Evolutionary conservation across 1,140 invertebrate genomes (phyloP).

Genomic region (Drosophila mayri): DNA sequence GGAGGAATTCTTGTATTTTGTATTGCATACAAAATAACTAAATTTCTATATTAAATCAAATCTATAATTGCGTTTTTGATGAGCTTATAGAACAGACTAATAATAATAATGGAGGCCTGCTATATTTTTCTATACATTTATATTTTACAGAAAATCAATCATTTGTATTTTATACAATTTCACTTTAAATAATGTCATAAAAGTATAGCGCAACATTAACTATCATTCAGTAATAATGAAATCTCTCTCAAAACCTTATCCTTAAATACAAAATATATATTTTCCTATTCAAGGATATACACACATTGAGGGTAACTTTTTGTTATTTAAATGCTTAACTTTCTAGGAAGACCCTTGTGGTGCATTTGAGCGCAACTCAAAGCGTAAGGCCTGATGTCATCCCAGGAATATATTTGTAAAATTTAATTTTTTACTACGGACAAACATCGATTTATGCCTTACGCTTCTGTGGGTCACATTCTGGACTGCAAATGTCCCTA

Average conservation of each 20-base stretch:
- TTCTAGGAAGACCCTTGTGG: background rate
- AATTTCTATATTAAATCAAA: no score
- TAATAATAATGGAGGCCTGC: no score
- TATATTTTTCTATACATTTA: no score
- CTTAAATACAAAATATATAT: background rate
- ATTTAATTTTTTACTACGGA: conserved; percentile 4
- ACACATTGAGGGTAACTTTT: background rate
- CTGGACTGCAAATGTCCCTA: conserved; percentile 3
- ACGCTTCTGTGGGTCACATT: conserved; percentile 4
- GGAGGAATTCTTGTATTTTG: no score
- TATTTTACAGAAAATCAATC: background rate
- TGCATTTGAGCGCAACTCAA: conserved; percentile 11
- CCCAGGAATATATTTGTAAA: conserved; percentile 16
- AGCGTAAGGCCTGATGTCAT: background rate
- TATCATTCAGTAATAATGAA: background rate
- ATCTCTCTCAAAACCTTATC: background rate
- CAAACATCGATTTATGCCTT: conserved; percentile 16
- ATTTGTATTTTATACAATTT: background rate
- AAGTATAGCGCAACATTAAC: background rate
- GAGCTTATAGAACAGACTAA: no score
- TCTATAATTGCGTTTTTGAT: no score
- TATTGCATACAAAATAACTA: no score
- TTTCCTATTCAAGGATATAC: background rate
- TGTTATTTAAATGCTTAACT: background rate
- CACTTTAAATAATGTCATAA: background rate